Evolutionary conservation across 2,888 invertebrate genomes (phyloP), one percentile per base, ranked within the genome.

Genomic region (Rhagophthalmus giganteus): DNA sequence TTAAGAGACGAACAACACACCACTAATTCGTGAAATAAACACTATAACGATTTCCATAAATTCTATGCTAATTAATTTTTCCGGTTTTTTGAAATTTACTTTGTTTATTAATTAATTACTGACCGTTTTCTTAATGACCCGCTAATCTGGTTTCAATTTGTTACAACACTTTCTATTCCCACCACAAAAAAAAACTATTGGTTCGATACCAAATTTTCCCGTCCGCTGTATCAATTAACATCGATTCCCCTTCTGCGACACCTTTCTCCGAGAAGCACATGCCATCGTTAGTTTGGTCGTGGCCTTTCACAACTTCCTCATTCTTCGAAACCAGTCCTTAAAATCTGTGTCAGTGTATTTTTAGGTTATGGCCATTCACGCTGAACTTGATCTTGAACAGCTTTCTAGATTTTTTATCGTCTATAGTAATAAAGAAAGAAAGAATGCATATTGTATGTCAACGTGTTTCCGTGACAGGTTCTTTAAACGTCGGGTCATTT

Each of bases 291-390:
- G 50, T 59, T 44, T 57, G 39, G 33, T 52, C 52, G 42, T 42
- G 57, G 57, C 61, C 55, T 53, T 53, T 53, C 51, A 49, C 54
- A 50, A 61, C 67, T 68, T 67, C 63, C 68, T 68, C 69, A 68
- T 69, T 63, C 68, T 64, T 59, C 49, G 63, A 61, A 70, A 69
- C 70, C 69, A 67, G 70, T 69, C 69, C 61, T 30, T 14, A 49
- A 57, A 55, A 71, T 60, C 65, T 63, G 57, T 72, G 74, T 69
- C 71, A 74, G 67, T 71, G 64, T 69, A 65, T 68, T 66, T 68
- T 63, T 70, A 62, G 73, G 73, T 70, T 65, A 73, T 65, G 63
- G 62, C 63, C 63, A 68, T 67, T 65, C 66, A 63, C 61, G 66
- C 28, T 51, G 70, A 72, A 71, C 71, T 71, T 66, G 64, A 57